These are phyloP conservation scores for Rhagophthalmus giganteus DNA, from an alignment of 2,888 invertebrate genomes.

Conservation along the genomic window DNA sequence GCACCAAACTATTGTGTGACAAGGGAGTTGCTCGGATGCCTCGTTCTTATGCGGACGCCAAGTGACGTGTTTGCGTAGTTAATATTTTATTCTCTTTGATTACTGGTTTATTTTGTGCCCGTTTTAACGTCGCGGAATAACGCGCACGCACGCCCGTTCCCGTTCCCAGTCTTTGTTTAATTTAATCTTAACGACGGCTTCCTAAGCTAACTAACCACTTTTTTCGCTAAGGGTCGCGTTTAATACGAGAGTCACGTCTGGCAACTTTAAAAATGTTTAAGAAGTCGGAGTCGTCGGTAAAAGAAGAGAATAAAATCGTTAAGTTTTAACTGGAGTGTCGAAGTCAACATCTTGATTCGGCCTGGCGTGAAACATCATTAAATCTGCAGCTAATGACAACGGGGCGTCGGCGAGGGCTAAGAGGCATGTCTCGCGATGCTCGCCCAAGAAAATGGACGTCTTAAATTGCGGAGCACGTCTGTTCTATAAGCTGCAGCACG, in stretches of 20 bases:
- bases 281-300: constrained; percentile 15
- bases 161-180: too few relatives aligned
- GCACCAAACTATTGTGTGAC: constrained; percentile 38
- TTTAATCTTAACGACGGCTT: too few relatives aligned
- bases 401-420: constrained; percentile 33
- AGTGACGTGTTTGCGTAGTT: constrained; percentile 45
- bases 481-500: constrained; percentile 21
- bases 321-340: constrained; percentile 41
- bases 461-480: constrained; percentile 28
- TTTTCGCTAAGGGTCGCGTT: background rate
- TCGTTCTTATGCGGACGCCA: constrained; percentile 40
- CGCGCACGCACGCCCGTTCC: background rate
- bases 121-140: constrained; percentile 9
- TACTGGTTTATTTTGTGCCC: constrained; percentile 23
- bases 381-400: constrained; percentile 47
- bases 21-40: constrained; percentile 38
- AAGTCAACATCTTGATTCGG: constrained; percentile 41
- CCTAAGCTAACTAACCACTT: too few relatives aligned
- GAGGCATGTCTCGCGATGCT: constrained; percentile 33
- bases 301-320: constrained; percentile 38
- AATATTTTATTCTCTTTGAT: constrained; percentile 48
- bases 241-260: constrained; percentile 13
- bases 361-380: constrained; percentile 48
- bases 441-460: constrained; percentile 18
- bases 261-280: constrained; percentile 14